phyloP scores from a whole-genome alignment of 1,140 invertebrate species.

The Drosophila subobscura region DNA sequence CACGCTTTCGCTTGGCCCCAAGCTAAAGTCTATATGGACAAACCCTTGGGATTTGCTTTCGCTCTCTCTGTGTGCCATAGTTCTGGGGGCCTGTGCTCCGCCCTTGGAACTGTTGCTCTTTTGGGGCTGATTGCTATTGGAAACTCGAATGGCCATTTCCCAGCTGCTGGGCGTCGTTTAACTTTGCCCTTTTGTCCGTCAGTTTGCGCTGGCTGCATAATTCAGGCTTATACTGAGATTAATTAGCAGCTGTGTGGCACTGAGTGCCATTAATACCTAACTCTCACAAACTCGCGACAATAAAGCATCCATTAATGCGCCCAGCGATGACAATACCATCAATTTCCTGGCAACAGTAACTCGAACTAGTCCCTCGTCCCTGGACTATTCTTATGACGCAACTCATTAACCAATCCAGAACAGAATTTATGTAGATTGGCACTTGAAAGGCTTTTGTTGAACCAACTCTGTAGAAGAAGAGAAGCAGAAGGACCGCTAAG shows the following conservation, averaged over 20 bases:
- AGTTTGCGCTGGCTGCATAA: constrained; percentile 32
- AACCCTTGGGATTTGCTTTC: constrained; percentile 18
- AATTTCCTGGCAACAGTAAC: constrained; percentile 16
- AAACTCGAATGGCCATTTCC: constrained; percentile 22
- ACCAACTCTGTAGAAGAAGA: too few species aligned
- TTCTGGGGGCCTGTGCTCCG: constrained; percentile 1
- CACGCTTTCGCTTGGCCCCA: constrained; percentile 39
- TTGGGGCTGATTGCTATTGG: constrained; percentile 10
- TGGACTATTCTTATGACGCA: constrained; percentile 27
- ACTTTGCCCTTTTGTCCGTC: constrained; percentile 34
- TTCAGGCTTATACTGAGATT: constrained; percentile 54
- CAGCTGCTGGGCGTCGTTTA: constrained; percentile 56
- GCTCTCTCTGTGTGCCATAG: background rate
- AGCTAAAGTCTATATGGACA: background rate
- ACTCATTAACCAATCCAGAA: constrained; percentile 18
- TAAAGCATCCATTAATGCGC: constrained; percentile 27
- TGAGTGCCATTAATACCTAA: constrained; percentile 55
- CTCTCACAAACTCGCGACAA: constrained; percentile 35
- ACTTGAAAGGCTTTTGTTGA: constrained; percentile 10
- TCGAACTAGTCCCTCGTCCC: background rate
- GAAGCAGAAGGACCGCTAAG: background rate
- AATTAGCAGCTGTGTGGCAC: constrained; percentile 51
- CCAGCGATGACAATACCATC: constrained; percentile 30
- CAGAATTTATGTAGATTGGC: constrained; percentile 34
- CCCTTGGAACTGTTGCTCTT: constrained; percentile 43